A percentile compares a stretch with the other conserved stretches of the same genome.
Evolutionary conservation across 64 coral and sea anemone genomes (phyloP).

Genomic region (Stylophora pistillata): DNA sequence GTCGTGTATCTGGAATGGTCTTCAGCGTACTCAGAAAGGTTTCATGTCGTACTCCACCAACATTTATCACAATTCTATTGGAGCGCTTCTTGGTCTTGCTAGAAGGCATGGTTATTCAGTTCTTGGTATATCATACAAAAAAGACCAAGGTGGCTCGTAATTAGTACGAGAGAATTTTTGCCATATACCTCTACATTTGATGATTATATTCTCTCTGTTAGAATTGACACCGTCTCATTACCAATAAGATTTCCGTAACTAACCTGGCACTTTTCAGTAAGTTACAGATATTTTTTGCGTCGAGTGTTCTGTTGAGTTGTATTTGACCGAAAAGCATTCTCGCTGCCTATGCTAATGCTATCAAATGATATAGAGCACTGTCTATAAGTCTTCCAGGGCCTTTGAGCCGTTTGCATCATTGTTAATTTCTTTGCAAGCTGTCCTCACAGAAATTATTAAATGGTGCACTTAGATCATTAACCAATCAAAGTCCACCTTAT

Average conservation of each 20-base stretch:
- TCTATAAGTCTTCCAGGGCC: neutral
- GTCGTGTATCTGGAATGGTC: slow-evolving; percentile 88
- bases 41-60: slow-evolving; percentile 81
- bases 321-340: no score
- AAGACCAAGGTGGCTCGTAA: neutral
- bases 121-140: neutral
- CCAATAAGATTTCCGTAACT: neutral
- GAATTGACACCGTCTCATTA: neutral
- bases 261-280: neutral
- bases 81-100: slow-evolving; percentile 69
- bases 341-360: no score
- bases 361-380: neutral
- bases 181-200: no score
- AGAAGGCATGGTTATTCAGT: slow-evolving; percentile 51
- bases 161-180: no score
- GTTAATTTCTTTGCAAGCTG: slow-evolving; percentile 18
- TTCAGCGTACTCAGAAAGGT: slow-evolving; percentile 76
- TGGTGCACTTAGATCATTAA: neutral
- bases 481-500: slow-evolving; percentile 11
- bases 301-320: no score
- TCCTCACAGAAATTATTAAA: slow-evolving; percentile 6
- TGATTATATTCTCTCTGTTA: no score
- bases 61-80: slow-evolving; percentile 80
- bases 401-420: slow-evolving; percentile 28
- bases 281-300: no score